phyloP scores from a whole-genome alignment of 2,888 invertebrate genomes.

The Saturnia japonica region DNA sequence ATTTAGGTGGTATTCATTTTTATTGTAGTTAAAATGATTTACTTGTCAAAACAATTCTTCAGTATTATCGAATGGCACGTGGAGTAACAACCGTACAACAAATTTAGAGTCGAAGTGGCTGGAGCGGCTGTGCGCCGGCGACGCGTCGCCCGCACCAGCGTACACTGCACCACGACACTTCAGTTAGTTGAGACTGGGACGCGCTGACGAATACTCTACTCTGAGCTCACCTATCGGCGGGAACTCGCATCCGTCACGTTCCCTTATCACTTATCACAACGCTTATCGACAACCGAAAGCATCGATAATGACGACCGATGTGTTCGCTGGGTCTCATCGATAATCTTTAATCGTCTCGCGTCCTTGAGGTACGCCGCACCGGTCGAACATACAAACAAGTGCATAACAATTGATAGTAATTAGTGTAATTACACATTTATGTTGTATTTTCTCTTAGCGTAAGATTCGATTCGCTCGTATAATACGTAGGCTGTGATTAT shows the following conservation, averaged over 20 bases:
- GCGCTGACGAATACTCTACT: slow-evolving; percentile 74
- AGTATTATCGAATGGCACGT: slow-evolving; percentile 58
- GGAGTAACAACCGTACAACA: slow-evolving; percentile 64
- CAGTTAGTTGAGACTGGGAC: slow-evolving; percentile 78
- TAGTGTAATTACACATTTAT: slow-evolving; percentile 49
- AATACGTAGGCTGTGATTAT: slow-evolving; percentile 75
- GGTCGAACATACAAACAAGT: slow-evolving; percentile 33
- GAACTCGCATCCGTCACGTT: slow-evolving; percentile 70
- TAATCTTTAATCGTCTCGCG: slow-evolving; percentile 41
- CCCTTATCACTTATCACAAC: slow-evolving; percentile 66
- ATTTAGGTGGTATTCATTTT: background rate
- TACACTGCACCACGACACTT: slow-evolving; percentile 51
- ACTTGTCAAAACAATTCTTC: slow-evolving; percentile 42
- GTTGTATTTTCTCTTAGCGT: slow-evolving; percentile 53
- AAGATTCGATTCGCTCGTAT: slow-evolving; percentile 53
- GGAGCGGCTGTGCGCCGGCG: slow-evolving; percentile 61
- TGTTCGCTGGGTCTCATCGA: slow-evolving; percentile 33
- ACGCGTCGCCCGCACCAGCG: slow-evolving; percentile 48
- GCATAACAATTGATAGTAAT: slow-evolving; percentile 34
- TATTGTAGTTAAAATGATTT: slow-evolving; percentile 24
- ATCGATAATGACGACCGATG: slow-evolving; percentile 50
- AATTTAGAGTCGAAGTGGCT: slow-evolving; percentile 61
- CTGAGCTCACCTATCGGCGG: slow-evolving; percentile 47
- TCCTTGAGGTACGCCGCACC: slow-evolving; percentile 46
- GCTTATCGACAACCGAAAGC: slow-evolving; percentile 55